Conservation (phyloP, 2,113 vertebrate species). For the Ibidorhyncha struthersii region DNA sequence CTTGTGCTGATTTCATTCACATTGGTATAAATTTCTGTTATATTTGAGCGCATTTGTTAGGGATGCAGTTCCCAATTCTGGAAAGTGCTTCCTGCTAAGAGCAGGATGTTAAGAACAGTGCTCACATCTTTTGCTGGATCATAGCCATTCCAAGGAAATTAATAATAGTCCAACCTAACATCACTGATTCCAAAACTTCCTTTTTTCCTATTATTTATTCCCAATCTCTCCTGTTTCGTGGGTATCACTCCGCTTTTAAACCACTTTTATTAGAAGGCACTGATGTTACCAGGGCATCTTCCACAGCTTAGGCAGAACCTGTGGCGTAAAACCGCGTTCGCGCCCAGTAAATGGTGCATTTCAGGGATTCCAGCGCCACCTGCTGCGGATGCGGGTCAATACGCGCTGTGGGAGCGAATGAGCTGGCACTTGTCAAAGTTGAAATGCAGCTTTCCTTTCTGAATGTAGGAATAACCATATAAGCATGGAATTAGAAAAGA, state of each 20-base stretch:
- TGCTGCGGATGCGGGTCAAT: background rate
- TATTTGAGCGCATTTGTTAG: background rate
- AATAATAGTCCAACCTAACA: background rate
- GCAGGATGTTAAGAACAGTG: accelerated
- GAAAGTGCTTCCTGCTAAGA: background rate
- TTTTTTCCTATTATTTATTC: background rate
- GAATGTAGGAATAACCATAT: accelerated
- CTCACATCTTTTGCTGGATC: background rate
- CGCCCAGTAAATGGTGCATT: background rate
- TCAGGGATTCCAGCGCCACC: background rate
- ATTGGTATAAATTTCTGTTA: accelerated
- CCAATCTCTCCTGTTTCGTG: too few species aligned
- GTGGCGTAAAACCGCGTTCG: accelerated
- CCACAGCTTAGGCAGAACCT: background rate
- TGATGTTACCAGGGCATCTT: too few species aligned
- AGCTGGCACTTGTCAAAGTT: accelerated
- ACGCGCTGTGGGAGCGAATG: accelerated
- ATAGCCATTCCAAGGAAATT: background rate
- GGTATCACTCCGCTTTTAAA: background rate
- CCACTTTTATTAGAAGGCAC: background rate
- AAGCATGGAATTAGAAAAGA: accelerated
- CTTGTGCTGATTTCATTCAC: background rate
- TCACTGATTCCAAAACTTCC: background rate
- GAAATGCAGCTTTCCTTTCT: background rate
- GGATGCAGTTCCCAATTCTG: background rate